Conservation (phyloP, 2,113 vertebrate genomes). For the Dunckerocampus dactyliophorus region DNA sequence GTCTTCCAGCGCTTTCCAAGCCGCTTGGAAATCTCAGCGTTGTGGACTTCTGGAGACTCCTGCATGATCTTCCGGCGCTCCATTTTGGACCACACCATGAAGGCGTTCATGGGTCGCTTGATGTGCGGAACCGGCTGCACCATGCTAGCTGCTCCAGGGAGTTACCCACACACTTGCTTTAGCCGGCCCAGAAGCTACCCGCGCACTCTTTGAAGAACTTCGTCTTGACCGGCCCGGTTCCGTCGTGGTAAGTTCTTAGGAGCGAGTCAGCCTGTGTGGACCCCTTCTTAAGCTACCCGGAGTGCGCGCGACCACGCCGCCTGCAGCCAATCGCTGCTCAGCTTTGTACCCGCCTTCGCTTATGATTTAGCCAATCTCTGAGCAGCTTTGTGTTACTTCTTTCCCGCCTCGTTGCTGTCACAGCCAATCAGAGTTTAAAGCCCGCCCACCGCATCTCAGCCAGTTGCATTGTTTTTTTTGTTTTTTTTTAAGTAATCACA, state of each 20-base stretch:
- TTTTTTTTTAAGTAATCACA: neutral
- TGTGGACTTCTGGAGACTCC: constrained; percentile 92
- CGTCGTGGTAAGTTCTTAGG: no score
- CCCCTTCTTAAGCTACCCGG: constrained; percentile 75
- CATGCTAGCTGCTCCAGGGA: no score
- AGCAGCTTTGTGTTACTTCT: neutral
- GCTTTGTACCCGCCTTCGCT: neutral
- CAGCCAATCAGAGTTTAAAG: constrained; percentile 15
- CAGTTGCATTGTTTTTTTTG: constrained; percentile 4
- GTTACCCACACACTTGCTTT: no score
- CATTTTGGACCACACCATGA: constrained; percentile 98
- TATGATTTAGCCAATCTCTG: neutral
- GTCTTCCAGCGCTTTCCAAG: constrained; percentile 94
- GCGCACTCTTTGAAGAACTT: no score
- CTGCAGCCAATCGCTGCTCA: constrained; percentile 56
- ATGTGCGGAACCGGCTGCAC: constrained; percentile 81
- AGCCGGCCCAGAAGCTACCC: no score
- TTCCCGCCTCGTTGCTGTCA: constrained; percentile 51
- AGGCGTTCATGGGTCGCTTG: constrained; percentile 96
- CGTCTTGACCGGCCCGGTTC: neutral
- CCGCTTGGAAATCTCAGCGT: constrained; percentile 96
- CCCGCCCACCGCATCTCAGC: constrained; percentile 9
- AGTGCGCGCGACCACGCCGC: constrained; percentile 68
- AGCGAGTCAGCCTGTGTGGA: constrained; percentile 12
- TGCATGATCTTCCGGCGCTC: constrained; percentile 96